Conservation (phyloP, 2,888 invertebrate genomes). For the Aporophyla nigra region DNA sequence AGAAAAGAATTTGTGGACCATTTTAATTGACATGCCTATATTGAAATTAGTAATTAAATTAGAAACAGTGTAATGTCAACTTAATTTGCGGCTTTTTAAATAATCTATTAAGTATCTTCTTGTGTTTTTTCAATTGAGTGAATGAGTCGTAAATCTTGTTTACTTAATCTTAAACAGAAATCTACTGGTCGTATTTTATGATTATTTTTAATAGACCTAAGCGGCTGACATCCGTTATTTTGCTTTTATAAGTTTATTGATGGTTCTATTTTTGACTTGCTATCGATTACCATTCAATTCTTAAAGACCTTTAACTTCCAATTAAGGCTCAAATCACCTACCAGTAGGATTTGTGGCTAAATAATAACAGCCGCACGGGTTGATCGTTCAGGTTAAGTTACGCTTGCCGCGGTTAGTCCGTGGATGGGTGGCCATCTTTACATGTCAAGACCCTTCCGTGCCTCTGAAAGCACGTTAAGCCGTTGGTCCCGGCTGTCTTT, state of each 20-base stretch:
- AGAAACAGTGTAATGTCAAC: constrained; percentile 6
- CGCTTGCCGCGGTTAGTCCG: no score
- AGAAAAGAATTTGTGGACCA: not conserved
- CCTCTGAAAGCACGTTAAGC: no score
- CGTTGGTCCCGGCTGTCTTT: no score
- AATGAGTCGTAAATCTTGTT: constrained; percentile 14
- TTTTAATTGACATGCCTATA: not conserved
- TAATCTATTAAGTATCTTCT: not conserved
- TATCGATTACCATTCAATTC: not conserved
- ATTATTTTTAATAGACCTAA: not conserved
- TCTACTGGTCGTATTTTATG: not conserved
- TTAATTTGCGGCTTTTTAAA: constrained; percentile 12
- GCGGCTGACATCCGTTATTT: constrained; percentile 2
- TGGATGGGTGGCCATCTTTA: no score
- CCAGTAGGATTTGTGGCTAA: no score
- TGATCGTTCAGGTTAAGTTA: no score
- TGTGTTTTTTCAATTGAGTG: not conserved
- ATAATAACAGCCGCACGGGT: no score
- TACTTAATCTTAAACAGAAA: not conserved
- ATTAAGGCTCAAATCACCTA: not conserved
- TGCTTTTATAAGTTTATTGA: constrained; percentile 10
- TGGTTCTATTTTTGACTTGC: constrained; percentile 10
- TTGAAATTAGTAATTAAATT: constrained; percentile 25
- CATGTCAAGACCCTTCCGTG: no score
- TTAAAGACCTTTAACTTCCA: not conserved